A percentile compares a stretch with the other conserved stretches of the same genome.
phyloP scores from a whole-genome alignment of 2,888 invertebrate genomes.

The Sialis fuliginosa region DNA sequence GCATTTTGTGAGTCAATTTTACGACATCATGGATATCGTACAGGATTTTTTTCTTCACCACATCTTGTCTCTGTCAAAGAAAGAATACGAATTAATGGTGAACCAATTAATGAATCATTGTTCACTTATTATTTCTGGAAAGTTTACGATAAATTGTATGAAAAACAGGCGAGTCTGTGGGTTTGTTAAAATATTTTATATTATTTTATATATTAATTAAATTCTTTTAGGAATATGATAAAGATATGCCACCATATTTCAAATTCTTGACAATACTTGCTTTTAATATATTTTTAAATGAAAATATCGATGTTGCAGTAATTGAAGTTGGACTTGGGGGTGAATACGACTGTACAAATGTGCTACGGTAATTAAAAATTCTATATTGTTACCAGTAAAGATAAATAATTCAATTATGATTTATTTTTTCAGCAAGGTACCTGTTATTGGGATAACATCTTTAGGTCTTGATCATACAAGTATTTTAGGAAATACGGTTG shows the following conservation, averaged over 20 bases:
- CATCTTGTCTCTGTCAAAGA: constrained; percentile 86
- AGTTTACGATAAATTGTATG: constrained; percentile 46
- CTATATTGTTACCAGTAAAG: not conserved
- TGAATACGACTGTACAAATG: constrained; percentile 82
- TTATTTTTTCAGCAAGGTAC: constrained; percentile 41
- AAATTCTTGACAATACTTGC: constrained; percentile 85
- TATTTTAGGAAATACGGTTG: constrained; percentile 62
- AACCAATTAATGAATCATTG: constrained; percentile 47
- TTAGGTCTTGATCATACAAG: constrained; percentile 81
- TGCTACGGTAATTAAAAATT: constrained; percentile 44
- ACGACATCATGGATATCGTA: constrained; percentile 62
- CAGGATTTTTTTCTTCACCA: constrained; percentile 93
- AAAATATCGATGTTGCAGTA: constrained; percentile 81
- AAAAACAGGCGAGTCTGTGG: constrained; percentile 23
- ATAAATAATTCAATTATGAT: not conserved
- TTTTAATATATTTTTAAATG: constrained; percentile 68
- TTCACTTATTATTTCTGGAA: constrained; percentile 74
- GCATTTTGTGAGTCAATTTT: constrained; percentile 83
- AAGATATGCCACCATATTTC: constrained; percentile 86
- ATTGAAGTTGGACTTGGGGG: constrained; percentile 98
- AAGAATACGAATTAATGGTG: constrained; percentile 75
- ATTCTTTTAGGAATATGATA: constrained; percentile 30
- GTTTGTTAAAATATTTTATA: not conserved
- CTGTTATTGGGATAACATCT: constrained; percentile 79
- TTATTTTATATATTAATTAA: constrained; percentile 1